Base-by-base conservation (phyloP, 2,888 invertebrate genomes). In the Nomada flava region DNA sequence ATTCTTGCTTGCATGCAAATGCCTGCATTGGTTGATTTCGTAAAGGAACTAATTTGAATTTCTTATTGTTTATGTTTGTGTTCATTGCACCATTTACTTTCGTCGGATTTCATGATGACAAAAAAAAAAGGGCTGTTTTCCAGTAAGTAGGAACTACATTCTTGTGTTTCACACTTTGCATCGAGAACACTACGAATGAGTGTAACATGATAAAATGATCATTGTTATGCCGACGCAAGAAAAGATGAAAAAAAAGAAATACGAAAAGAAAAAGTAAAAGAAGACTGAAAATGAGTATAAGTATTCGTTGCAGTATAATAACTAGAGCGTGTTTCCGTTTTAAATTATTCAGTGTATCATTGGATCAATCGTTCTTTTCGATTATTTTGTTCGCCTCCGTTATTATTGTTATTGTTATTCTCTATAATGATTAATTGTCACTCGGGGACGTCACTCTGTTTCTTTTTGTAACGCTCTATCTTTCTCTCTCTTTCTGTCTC, bases 41-140 rank as follows among this genome's bases (percentile, higher is more conserved):
- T 92, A 92, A 91, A 90, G 89, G 89, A 87, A 92, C 92, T 92
- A 93, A 93, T 93, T 96, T 96, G 95, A 96, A 95, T 94, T 95
- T 96, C 96, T 96, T 96, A 96, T 96, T 96, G 95, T 95, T 96
- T 94, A 94, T 93, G 94, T 94, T 95, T 95, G 95, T 94, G 94
- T 95, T 94, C 91, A 93, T 93, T 94, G 94, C 94, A 94, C 93
- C 93, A 93, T 93, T 94, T 95, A 95, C 95, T 95, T 96, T 95
- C 94, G 95, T 96, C 95, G 95, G 95, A 95, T 95, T 95, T 92
- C 88, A 92, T 90, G 90, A 92, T 90, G 90, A 81, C 85, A 88
- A 89, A 88, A 90, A 90, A 91, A 90, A 91, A 92, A 96, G 96
- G 96, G 96, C 96, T 96, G 96, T 95, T 96, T 95, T 95, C 95